Base-by-base conservation (phyloP, 2,797 vertebrate species). In the Rhyacichthys aspro region DNA sequence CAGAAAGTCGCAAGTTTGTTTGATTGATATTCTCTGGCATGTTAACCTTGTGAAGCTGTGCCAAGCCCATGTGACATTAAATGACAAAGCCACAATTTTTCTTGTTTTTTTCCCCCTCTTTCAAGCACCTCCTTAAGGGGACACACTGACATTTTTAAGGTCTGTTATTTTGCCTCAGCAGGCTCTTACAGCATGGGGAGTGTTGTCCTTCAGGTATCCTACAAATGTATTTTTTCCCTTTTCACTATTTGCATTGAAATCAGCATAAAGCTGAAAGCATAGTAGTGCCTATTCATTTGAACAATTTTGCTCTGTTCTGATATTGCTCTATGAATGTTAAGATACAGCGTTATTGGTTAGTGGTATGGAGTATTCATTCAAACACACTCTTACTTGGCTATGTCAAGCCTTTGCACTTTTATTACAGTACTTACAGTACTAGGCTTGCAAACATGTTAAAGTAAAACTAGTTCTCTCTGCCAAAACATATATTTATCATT, bases 21-120 rank as follows among this genome's bases (percentile, higher is more conserved):
- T 85, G 86, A 86, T 85, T 89, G 81, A 89, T 86, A 80, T 79
- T 83, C 60, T 48, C 74, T 85, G 86, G 77, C 84, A 85, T 81
- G 77, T 83, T 83, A 84, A 82, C 82, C 84, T 84, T 85, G 82
- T 68, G 76, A 79, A 71, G 76, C 74, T 70, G 61, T 72, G 77
- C 78, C 70, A 70, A 76, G 63, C 63, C 64, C 70, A 71, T 72
- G 67, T 88, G 85, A 85, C 82, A 81, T 79, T 72, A 80, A 82
- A 82, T 84, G 79, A 86, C 82, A 86, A 84, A 88, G 78, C 57
- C 73, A 67, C 57, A 70, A 36, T 81, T 70, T 83, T 72, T 61
- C 59, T 56, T 46, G 11, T 32, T 42, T 18, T 17, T 18, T 12
- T 12, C 5, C 0, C 9, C 12, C 42, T 46, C 47, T 64, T 72